A percentile compares a stretch with the other conserved stretches of the same genome.
phyloP scores from a whole-genome alignment of 2,113 vertebrate genomes.

The Falcunculus frontatus region DNA sequence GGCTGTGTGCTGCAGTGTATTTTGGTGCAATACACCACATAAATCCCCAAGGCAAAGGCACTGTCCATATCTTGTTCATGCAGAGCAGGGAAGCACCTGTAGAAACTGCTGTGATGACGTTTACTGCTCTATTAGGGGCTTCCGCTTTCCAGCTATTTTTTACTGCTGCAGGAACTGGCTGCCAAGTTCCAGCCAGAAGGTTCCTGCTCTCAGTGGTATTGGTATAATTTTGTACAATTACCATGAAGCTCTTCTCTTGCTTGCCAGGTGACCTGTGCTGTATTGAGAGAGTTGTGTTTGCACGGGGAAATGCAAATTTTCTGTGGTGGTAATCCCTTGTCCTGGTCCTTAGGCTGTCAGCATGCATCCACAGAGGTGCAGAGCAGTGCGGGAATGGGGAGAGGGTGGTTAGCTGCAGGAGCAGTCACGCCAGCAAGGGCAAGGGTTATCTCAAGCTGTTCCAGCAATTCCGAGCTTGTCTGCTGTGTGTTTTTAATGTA shows the following conservation, averaged over 20 bases:
- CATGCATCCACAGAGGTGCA: background rate
- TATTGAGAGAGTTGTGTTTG: background rate
- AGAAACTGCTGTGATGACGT: background rate
- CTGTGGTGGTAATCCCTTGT: background rate
- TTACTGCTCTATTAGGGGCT: background rate
- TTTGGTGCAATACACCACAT: background rate
- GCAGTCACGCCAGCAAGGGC: background rate
- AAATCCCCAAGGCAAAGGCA: background rate
- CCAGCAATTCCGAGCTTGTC: conserved; percentile 4
- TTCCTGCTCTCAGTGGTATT: background rate
- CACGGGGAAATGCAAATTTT: background rate
- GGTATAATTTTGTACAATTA: background rate
- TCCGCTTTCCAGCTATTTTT: conserved; percentile 10
- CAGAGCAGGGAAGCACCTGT: background rate
- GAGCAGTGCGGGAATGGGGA: background rate
- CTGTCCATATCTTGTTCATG: background rate
- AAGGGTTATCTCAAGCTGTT: conserved; percentile 25
- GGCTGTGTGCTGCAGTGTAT: background rate
- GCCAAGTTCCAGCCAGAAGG: background rate
- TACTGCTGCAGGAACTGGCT: background rate
- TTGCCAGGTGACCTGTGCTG: background rate
- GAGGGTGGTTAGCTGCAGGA: background rate
- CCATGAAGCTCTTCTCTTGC: background rate
- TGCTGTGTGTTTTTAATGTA: conserved; percentile 8
- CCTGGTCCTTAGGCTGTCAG: background rate